Base-by-base conservation (phyloP, 2,113 vertebrate species). In the Myiozetetes cayanensis region DNA sequence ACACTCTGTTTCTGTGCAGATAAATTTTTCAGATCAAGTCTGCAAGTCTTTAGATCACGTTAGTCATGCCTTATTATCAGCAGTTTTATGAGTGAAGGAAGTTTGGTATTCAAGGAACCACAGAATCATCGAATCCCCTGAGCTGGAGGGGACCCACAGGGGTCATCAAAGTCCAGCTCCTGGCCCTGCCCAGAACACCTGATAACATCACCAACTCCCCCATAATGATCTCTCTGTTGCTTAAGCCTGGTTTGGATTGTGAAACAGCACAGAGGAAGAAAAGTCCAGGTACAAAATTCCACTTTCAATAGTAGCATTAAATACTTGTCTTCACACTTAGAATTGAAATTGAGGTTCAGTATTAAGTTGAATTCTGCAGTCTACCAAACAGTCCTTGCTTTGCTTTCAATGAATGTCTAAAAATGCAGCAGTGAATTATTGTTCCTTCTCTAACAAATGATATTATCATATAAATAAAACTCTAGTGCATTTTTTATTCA, bases 381-480 rank as follows among this genome's bases (percentile, higher is more conserved):
- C 31, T 24, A 33, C 59, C 31, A 73, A 63, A 49, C 39, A 55
- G 35, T 65, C 79, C 30, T 72, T 73, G 18, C 13, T 87, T 66
- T 63, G 39, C 39, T 83, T 70, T 49, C 75, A 73, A 30, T 50
- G 31, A 88, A 53, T 22, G 6, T 13, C 89, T 75, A 33, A 88
- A 94, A 91, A 78, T 52, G 24, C 2, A 0, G 24, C 3, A 2
- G 28, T 63, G 47, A 90, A 47, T 81, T 78, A 85, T n/a, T 89
- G 39, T 7, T 87, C 44, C 16, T 84, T 70, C 72, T 88, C 28
- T 22, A 76, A 68, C 66, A 85, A 89, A 86, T 4, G 83, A 8
- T 16, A 87, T 82, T 93, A 63, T 56, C 72, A 83, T 50, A 85
- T 18, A 95, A 89, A 89, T 87, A 93, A 91, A 91, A 70, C 9